phyloP scores from a whole-genome alignment of 2,797 vertebrate species.

The Molossus molossus region DNA sequence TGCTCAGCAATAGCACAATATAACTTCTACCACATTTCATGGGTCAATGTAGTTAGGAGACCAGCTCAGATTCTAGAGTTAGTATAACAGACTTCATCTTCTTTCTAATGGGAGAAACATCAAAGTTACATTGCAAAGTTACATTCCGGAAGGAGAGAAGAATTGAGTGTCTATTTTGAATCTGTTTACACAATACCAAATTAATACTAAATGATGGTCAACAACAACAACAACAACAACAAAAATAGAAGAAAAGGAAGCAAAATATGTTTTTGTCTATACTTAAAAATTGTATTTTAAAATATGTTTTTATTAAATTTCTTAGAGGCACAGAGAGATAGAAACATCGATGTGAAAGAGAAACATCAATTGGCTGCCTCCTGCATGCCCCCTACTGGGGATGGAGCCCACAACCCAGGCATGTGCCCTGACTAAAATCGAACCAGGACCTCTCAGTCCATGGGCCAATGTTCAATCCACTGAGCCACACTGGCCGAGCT shows the following conservation, averaged over 20 bases:
- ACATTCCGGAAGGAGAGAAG: neutral
- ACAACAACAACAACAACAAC: neutral
- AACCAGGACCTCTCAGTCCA: too few relatives aligned
- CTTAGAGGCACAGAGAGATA: too few relatives aligned
- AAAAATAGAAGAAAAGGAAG: conserved; percentile 9
- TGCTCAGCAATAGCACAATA: neutral
- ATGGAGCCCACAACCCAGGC: too few relatives aligned
- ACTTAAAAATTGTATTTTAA: conserved; percentile 41
- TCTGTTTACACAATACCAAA: conserved; percentile 26
- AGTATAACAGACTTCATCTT: neutral
- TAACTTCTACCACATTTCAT: neutral
- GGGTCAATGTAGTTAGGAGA: neutral
- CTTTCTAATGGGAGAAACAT: neutral
- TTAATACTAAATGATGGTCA: conserved; percentile 40
- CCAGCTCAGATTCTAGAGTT: neutral
- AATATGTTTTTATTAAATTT: too few relatives aligned
- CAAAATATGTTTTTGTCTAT: conserved; percentile 1
- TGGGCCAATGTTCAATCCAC: too few relatives aligned
- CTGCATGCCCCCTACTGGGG: too few relatives aligned
- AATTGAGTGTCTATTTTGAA: conserved; percentile 9
- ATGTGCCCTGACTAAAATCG: too few relatives aligned
- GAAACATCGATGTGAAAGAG: too few relatives aligned
- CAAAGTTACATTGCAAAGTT: neutral
- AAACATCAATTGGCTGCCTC: too few relatives aligned
- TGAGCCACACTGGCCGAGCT: neutral